Conservation (phyloP, 30 jellyfish, hydroid and myxozoan genomes). For the Cassiopea andromeda region DNA sequence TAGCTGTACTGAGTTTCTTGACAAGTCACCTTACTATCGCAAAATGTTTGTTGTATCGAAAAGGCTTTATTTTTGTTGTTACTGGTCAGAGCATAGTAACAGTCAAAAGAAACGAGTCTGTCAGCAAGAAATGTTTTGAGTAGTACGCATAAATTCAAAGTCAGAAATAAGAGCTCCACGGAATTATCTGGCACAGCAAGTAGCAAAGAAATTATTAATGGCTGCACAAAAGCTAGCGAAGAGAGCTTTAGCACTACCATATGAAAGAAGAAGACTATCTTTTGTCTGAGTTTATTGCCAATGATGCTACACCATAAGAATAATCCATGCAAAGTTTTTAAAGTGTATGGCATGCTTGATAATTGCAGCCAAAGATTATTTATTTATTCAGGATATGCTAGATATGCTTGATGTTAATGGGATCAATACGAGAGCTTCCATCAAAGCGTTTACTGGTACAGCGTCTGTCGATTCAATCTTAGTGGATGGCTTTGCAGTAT, state of each 20-base stretch:
- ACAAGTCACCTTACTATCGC: conserved; percentile 23
- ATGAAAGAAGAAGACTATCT: no score
- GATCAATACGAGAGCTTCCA: conserved; percentile 11
- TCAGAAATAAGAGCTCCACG: conserved; percentile 14
- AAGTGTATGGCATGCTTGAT: conserved; percentile 28
- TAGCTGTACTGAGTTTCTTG: conserved; percentile 17
- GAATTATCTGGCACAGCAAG: neutral
- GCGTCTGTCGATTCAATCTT: conserved; percentile 20
- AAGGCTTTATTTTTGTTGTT: conserved; percentile 47
- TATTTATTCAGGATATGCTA: conserved; percentile 15
- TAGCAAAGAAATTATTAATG: conserved; percentile 11
- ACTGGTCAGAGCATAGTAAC: conserved; percentile 6
- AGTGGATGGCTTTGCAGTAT: conserved; percentile 45
- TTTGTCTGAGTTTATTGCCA: conserved; percentile 3
- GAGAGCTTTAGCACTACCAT: neutral
- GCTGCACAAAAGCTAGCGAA: conserved; percentile 43
- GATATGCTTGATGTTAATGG: conserved; percentile 19
- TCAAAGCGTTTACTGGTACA: conserved; percentile 48
- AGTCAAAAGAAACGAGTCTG: conserved; percentile 40
- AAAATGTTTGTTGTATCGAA: conserved; percentile 34
- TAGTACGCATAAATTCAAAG: conserved; percentile 44
- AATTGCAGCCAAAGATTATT: conserved; percentile 48
- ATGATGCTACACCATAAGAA: neutral
- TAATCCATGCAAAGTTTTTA: neutral
- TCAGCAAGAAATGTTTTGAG: conserved; percentile 35